These are phyloP conservation scores for Scaptomyza cyrtandrae DNA, from an alignment of 2,888 invertebrate genomes.

Conservation along the genomic window DNA sequence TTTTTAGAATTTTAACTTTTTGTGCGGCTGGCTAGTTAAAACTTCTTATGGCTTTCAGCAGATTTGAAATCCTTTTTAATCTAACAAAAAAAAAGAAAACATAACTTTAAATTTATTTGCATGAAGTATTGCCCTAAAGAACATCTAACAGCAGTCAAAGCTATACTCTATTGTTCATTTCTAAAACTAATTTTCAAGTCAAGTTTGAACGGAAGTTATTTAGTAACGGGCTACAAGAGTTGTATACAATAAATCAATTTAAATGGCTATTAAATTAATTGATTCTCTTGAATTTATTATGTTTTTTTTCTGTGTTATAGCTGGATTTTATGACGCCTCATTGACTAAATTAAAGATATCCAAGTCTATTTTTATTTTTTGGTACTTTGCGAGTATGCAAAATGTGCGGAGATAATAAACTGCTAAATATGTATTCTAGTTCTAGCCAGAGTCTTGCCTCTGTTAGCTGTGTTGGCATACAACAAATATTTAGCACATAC, in stretches of 20 bases:
- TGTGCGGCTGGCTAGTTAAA: conserved; percentile 9
- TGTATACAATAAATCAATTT: not conserved
- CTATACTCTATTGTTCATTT: no score
- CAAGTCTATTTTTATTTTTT: conserved; percentile 2
- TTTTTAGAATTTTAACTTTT: conserved; percentile 7
- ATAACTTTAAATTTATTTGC: conserved; percentile 7
- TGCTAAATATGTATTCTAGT: conserved; percentile 12
- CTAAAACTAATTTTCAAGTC: no score
- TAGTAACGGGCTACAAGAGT: no score
- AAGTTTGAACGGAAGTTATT: no score
- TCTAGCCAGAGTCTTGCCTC: conserved; percentile 23
- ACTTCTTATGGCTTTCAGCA: conserved; percentile 20
- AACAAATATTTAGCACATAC: conserved; percentile 28
- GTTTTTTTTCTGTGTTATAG: not conserved
- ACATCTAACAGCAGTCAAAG: no score
- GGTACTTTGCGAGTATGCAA: conserved; percentile 23
- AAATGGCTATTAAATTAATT: conserved; percentile 10
- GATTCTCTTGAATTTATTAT: conserved; percentile 14
- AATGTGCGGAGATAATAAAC: conserved; percentile 43
- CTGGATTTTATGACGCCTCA: conserved; percentile 8
- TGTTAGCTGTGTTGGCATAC: conserved; percentile 23
- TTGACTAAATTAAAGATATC: conserved; percentile 16
- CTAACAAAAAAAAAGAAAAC: conserved; percentile 1
- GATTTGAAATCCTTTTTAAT: conserved; percentile 17
- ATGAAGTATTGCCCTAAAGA: not conserved